Percentiles rank a stretch among this genome's conserved stretches.
phyloP scores from a whole-genome alignment of 2,888 invertebrate species.

The Byasa hedistus region DNA sequence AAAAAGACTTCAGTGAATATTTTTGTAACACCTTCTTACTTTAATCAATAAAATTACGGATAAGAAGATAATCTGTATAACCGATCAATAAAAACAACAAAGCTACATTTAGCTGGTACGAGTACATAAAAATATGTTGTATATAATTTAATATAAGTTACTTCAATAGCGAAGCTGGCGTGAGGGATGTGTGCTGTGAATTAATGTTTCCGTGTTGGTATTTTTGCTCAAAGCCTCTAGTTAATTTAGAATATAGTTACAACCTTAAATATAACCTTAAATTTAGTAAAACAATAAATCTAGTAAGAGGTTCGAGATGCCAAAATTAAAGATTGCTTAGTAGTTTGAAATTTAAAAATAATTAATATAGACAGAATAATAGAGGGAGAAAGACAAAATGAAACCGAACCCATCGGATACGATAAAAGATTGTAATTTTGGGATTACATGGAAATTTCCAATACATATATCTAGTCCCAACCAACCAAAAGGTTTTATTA shows the following conservation, averaged over 20 bases:
- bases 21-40: constrained; percentile 59
- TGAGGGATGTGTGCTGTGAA: constrained; percentile 70
- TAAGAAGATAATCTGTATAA: constrained; percentile 8
- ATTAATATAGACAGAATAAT: neutral
- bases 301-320: neutral
- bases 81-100: constrained; percentile 56
- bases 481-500: neutral
- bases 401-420: neutral
- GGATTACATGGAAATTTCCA: neutral
- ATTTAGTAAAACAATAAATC: neutral
- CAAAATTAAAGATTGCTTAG: constrained; percentile 10
- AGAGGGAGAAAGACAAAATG: neutral
- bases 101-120: constrained; percentile 49
- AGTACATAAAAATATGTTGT: constrained; percentile 57
- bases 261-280: constrained; percentile 13
- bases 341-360: constrained; percentile 4
- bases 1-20: constrained; percentile 73
- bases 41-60: constrained; percentile 29
- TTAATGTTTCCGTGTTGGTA: constrained; percentile 55
- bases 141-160: constrained; percentile 58
- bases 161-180: constrained; percentile 47
- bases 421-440: neutral
- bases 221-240: constrained; percentile 62
- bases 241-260: constrained; percentile 18
- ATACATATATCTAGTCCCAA: too few species aligned